These are phyloP conservation scores for Hetaerina titia DNA, from an alignment of 2,888 invertebrate species.

Conservation along the genomic window DNA sequence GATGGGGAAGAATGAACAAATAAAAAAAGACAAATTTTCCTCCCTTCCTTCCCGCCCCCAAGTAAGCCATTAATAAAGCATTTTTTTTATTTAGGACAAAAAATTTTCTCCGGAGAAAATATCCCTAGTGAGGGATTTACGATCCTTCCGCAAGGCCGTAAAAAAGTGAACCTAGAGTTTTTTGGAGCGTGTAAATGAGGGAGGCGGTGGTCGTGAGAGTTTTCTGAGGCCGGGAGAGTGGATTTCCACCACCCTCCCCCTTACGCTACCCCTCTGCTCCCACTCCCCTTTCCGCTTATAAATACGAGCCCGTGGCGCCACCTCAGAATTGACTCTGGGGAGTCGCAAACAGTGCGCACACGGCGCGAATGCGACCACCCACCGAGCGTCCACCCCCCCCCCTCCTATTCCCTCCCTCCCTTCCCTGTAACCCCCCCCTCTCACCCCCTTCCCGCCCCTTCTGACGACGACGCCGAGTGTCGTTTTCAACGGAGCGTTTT, in stretches of 20 bases:
- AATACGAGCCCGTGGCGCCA: neutral
- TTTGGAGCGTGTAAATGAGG: conserved; percentile 30
- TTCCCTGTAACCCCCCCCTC: neutral
- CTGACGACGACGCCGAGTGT: neutral
- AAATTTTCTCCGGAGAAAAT: neutral
- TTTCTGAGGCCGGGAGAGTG: conserved; percentile 10
- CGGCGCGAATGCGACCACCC: neutral
- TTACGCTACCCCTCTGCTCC: neutral
- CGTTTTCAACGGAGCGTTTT: neutral
- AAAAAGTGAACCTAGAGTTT: conserved; percentile 2
- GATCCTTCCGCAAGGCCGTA: conserved; percentile 14
- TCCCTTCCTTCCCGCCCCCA: neutral
- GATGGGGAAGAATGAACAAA: neutral
- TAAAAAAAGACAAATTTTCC: neutral
- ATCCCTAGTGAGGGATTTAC: conserved; percentile 1
- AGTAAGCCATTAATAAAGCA: neutral
- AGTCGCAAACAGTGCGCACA: neutral
- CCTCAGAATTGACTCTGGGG: neutral
- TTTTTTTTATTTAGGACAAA: neutral
- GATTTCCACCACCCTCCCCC: neutral
- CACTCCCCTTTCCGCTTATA: neutral
- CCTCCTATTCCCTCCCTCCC: neutral
- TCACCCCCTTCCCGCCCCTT: neutral
- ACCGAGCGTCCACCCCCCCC: neutral
- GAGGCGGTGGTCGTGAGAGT: neutral